Percentiles rank a stretch among this genome's conserved stretches.
These are phyloP conservation scores for Copsychus sechellarum DNA, from an alignment of 2,113 vertebrate genomes.

Conservation along the genomic window DNA sequence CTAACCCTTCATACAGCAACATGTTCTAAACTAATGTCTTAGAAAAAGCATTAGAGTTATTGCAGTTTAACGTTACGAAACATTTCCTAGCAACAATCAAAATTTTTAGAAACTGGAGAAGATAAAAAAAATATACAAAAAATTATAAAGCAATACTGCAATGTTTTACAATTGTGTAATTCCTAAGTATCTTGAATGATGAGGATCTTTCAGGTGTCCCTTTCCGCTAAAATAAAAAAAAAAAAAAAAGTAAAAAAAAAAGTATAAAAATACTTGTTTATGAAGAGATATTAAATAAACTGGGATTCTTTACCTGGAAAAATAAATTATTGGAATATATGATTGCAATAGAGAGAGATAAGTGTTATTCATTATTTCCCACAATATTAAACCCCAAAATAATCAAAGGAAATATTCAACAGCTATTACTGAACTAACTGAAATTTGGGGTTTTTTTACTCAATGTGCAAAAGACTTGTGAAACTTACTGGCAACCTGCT, in stretches of 20 bases:
- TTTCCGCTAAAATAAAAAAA: neutral
- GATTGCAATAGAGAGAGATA: neutral
- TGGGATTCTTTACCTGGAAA: neutral
- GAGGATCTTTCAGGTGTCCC: neutral
- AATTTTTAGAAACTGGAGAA: neutral
- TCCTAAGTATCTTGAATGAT: neutral
- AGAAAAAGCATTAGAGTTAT: neutral
- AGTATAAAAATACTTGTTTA: neutral
- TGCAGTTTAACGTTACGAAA: neutral
- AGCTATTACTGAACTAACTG: neutral
- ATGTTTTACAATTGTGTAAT: neutral
- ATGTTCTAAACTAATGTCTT: neutral
- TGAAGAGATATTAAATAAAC: neutral
- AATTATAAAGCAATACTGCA: neutral
- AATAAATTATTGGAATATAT: neutral
- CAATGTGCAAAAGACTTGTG: neutral
- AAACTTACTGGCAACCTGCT: neutral
- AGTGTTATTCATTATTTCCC: neutral
- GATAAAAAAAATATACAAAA: neutral
- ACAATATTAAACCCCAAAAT: neutral
- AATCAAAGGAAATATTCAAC: neutral
- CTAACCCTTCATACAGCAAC: no score
- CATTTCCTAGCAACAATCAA: neutral
- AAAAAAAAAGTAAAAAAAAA: neutral
- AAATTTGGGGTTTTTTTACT: rapidly evolving